Evolutionary conservation across 1,140 invertebrate species (phyloP).

Genomic region (Xylocopa sonorina): DNA sequence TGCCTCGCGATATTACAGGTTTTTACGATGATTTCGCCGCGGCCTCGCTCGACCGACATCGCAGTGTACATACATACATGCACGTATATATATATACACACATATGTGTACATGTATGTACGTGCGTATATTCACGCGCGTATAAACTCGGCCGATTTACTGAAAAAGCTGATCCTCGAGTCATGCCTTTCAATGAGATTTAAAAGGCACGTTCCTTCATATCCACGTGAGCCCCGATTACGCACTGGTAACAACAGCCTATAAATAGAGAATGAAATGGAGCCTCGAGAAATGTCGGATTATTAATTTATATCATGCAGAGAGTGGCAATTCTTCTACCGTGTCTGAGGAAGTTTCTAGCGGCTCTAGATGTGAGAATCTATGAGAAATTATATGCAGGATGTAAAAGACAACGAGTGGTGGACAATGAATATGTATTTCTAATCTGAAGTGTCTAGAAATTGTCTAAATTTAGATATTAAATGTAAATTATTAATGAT

Average conservation of each 20-base stretch:
- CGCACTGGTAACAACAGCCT: constrained; percentile 2
- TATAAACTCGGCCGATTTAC: constrained; percentile 29
- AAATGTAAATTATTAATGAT: too few species aligned
- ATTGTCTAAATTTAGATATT: too few species aligned
- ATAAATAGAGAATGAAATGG: constrained; percentile 42
- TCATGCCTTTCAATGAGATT: constrained; percentile 27
- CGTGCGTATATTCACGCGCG: background rate
- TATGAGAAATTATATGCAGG: too few species aligned
- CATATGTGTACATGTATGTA: background rate
- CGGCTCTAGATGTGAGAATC: background rate
- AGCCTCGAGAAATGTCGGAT: background rate
- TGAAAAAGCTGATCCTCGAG: constrained; percentile 32
- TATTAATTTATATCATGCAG: background rate
- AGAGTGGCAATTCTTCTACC: background rate
- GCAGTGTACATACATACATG: constrained; percentile 9
- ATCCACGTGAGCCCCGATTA: constrained; percentile 25
- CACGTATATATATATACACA: too few species aligned
- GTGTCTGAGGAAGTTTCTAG: too few species aligned
- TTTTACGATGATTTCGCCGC: constrained; percentile 55
- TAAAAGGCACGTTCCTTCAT: constrained; percentile 31
- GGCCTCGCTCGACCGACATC: constrained; percentile 27
- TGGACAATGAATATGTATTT: background rate
- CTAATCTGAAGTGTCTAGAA: background rate
- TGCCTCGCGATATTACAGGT: constrained; percentile 46
- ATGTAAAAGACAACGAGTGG: too few species aligned